phyloP scores from a whole-genome alignment of 2,888 invertebrate genomes.

The Altica lythri region DNA sequence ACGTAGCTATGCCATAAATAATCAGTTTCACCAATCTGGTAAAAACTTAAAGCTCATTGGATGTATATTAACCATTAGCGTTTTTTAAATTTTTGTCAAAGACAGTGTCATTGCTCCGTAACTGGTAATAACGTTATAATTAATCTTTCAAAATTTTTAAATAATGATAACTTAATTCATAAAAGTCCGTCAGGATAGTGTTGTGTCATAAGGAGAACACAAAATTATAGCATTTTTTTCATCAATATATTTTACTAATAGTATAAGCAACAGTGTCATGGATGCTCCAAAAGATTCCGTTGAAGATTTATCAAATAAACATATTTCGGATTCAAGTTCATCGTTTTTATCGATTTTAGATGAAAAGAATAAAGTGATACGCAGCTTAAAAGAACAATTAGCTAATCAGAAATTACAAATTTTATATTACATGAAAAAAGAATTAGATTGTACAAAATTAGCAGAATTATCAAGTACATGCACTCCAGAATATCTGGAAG shows the following conservation, averaged over 20 bases:
- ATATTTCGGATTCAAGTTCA: background rate
- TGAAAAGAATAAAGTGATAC: constrained; percentile 49
- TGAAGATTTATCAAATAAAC: background rate
- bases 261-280: background rate
- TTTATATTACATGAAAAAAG: constrained; percentile 47
- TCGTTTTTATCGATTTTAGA: constrained; percentile 44
- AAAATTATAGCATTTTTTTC: constrained; percentile 10
- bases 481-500: constrained; percentile 39
- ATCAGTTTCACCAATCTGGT: too few species aligned
- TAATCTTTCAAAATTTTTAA: too few species aligned
- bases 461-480: constrained; percentile 47
- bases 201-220: background rate
- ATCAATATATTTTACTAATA: background rate
- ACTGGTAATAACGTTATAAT: too few species aligned
- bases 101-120: too few species aligned
- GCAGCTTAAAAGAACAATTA: constrained; percentile 43
- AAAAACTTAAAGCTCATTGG: too few species aligned
- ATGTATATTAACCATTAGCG: too few species aligned
- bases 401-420: constrained; percentile 50
- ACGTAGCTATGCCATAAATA: too few species aligned
- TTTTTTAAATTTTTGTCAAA: too few species aligned
- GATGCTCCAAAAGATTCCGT: constrained; percentile 1
- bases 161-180: too few species aligned
- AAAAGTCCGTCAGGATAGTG: too few species aligned
- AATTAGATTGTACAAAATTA: constrained; percentile 40